Base-by-base conservation (phyloP, 2,797 vertebrate genomes). In the Molossus molossus region DNA sequence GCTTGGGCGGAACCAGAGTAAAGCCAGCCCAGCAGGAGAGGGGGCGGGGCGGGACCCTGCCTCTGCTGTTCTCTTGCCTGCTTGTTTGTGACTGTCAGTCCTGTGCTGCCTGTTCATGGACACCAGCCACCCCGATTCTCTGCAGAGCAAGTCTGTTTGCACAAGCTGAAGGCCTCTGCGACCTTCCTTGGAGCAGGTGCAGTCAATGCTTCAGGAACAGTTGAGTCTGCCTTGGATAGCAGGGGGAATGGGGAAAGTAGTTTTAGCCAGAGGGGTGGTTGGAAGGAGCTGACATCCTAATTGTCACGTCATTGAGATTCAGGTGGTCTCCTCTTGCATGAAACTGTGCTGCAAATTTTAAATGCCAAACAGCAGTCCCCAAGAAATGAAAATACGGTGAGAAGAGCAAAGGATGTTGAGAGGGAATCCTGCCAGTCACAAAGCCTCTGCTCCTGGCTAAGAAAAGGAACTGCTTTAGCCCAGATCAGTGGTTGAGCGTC, bases 301-400 rank as follows among this genome's bases (percentile, higher is more conserved):
- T 57, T 76, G 40, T 58, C 64, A 10, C 20, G 11, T 58, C 55
- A 12, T 6, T 70, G 76, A 83, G 50, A 58, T 62, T 87, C 77
- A 33, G 6, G 58, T 77, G 69, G 62, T n/a, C 48, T 89, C 48
- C 27, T 60, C 48, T 21, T 60, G 14, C 6, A 17, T 53, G 20
- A 64, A 20, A 65, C 67, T 73, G 64, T 58, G 72, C 79, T 77
- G 10, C 25, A 15, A 17, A 72, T 45, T 65, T 70, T 60, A 72
- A 65, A 91, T 87, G 37, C 29, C 79, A 84, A 33, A 29, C 29
- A 50, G 14, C 27, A 93, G 53, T 90, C 83, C 67, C 73, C 33
- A 55, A 33, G 62, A 73, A 83, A 75, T 80, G 69, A 87, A 48
- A 82, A 62, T n/a, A 25, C 7, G 37, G 21, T n/a, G 45, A 11